Evolutionary conservation across 2,113 vertebrate species (phyloP).

Genomic region (Microtus oregoni): DNA sequence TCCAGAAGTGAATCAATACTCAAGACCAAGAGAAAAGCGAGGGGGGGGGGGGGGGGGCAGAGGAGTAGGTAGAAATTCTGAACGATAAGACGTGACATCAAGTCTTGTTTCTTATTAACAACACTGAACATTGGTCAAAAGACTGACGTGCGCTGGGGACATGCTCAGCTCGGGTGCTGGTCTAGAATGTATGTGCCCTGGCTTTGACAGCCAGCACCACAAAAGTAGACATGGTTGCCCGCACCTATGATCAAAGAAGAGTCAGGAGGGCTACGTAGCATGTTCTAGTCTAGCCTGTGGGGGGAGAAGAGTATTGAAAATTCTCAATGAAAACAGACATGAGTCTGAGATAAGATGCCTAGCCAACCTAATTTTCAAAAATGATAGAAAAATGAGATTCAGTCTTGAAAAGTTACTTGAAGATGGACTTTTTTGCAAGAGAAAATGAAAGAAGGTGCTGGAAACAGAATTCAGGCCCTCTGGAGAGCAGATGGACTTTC

Average conservation of each 20-base stretch:
- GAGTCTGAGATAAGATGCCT: neutral
- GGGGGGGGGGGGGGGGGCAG: too few species aligned
- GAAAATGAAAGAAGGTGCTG: neutral
- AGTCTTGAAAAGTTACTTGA: slow-evolving; percentile 1
- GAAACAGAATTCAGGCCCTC: neutral
- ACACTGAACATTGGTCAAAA: neutral
- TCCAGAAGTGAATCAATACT: neutral
- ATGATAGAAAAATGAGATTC: neutral
- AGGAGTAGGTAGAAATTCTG: neutral
- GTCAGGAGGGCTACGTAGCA: neutral
- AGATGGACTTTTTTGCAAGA: neutral
- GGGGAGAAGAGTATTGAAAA: neutral
- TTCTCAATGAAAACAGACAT: neutral
- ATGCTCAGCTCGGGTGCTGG: neutral
- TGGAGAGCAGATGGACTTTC: too few species aligned
- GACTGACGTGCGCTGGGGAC: neutral
- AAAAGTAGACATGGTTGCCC: neutral
- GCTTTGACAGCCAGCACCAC: neutral
- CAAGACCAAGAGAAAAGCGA: neutral
- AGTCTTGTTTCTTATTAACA: neutral
- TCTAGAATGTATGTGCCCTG: neutral
- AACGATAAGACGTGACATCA: neutral
- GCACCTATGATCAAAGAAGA: neutral
- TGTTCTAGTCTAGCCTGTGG: neutral
- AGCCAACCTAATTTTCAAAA: neutral